phyloP scores from a whole-genome alignment of 2,888 invertebrate genomes.

The Callosobruchus maculatus region DNA sequence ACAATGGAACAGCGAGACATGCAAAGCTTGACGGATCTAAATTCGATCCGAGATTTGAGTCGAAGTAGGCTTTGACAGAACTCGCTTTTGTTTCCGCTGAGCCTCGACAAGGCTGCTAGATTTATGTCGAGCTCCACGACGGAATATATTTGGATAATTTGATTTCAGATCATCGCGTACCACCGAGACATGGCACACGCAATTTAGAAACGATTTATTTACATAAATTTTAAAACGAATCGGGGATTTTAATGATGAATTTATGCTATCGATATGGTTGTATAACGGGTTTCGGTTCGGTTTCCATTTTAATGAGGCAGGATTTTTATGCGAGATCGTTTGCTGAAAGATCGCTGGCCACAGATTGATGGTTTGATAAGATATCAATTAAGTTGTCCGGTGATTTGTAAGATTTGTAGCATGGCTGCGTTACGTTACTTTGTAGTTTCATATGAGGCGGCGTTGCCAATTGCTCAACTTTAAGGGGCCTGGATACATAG shows the following conservation, averaged over 20 bases:
- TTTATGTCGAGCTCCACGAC: slow-evolving; percentile 32
- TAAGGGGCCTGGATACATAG: too few relatives aligned
- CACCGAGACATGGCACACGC: background rate
- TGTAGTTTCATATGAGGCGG: too few relatives aligned
- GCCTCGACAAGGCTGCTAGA: slow-evolving; percentile 42
- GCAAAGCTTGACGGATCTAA: slow-evolving; percentile 43
- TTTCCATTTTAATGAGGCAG: background rate
- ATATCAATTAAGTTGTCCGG: background rate
- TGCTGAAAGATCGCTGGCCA: background rate
- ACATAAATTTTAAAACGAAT: background rate
- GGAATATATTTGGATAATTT: slow-evolving; percentile 21
- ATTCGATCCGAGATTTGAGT: slow-evolving; percentile 45
- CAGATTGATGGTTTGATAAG: background rate
- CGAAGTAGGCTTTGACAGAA: slow-evolving; percentile 41
- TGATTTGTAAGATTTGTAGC: background rate
- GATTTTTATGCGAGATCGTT: background rate
- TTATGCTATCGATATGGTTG: background rate
- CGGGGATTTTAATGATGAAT: background rate
- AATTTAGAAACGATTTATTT: background rate
- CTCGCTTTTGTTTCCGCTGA: slow-evolving; percentile 44
- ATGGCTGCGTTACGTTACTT: background rate
- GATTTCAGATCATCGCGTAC: slow-evolving; percentile 9
- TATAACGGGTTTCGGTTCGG: background rate
- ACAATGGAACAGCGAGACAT: slow-evolving; percentile 42
- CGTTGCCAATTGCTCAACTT: too few relatives aligned